A percentile compares a stretch with the other conserved stretches of the same genome.
Conservation (phyloP, 2,797 vertebrate genomes). For the Malacoctenus gilli region DNA sequence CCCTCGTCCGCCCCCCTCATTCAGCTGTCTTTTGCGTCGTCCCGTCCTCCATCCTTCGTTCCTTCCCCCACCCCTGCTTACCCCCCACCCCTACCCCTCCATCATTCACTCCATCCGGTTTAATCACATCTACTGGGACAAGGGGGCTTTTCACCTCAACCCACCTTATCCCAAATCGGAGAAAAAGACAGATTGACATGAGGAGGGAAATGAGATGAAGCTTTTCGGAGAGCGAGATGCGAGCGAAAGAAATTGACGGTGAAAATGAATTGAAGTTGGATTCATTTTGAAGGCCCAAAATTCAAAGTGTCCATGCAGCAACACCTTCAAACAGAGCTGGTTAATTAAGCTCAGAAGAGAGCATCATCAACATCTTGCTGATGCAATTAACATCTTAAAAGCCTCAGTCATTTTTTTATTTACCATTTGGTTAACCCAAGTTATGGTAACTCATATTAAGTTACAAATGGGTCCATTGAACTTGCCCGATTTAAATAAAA, state of each 20-base stretch:
- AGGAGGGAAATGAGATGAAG: slow-evolving; percentile 3
- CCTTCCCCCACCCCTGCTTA: not conserved
- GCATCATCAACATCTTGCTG: not conserved
- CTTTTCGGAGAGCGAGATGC: not conserved
- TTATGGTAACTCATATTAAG: no score
- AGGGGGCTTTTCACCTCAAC: slow-evolving; percentile 2
- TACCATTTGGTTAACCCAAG: no score
- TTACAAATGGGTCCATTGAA: no score
- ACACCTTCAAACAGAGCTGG: not conserved
- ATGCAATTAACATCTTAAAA: slow-evolving; percentile 1
- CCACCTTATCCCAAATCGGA: slow-evolving; percentile 7
- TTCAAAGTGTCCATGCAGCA: slow-evolving; percentile 15
- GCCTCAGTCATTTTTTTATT: not conserved
- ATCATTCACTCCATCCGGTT: slow-evolving; percentile 57
- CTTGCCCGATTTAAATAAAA: no score
- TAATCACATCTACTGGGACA: slow-evolving; percentile 45
- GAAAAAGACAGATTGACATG: slow-evolving; percentile 11
- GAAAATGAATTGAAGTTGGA: slow-evolving; percentile 35
- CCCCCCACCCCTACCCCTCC: not conserved
- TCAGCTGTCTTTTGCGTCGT: slow-evolving; percentile 34
- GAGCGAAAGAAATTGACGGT: slow-evolving; percentile 4
- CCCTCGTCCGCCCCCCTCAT: slow-evolving; percentile 42
- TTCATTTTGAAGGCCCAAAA: slow-evolving; percentile 21
- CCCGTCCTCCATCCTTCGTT: slow-evolving; percentile 27
- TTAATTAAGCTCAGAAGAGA: not conserved